A percentile compares a stretch with the other conserved stretches of the same genome.
Conservation (phyloP, 2,113 vertebrate species). For the Poecile atricapillus region DNA sequence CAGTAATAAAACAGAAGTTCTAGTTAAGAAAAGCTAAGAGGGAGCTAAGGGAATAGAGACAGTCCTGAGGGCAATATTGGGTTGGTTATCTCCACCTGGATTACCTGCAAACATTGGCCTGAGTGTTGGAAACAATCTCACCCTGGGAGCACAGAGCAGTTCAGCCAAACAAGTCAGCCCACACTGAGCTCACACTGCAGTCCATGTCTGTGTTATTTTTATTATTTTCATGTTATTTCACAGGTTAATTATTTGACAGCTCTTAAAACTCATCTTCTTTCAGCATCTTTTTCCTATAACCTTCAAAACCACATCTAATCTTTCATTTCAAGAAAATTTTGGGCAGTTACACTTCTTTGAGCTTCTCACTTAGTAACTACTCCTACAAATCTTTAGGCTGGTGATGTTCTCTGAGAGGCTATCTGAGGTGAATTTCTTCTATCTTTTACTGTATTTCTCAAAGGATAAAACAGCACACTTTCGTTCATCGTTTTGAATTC, state of each 20-base stretch:
- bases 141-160: not conserved
- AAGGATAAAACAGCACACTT: constrained; percentile 15
- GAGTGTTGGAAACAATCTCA: not conserved
- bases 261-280: not conserved
- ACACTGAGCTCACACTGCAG: not conserved
- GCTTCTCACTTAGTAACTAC: not conserved
- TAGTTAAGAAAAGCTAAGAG: not conserved
- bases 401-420: not conserved
- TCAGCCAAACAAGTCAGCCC: not conserved
- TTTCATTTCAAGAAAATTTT: constrained; percentile 2
- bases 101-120: not conserved
- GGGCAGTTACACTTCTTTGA: not conserved
- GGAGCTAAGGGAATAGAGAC: not conserved
- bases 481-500: constrained; percentile 1
- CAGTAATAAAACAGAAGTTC: not conserved
- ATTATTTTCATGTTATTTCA: not conserved
- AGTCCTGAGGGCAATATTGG: not conserved
- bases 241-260: not conserved
- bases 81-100: not conserved
- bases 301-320: not conserved
- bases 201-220: not conserved
- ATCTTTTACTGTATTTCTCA: constrained; percentile 52
- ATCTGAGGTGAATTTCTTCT: constrained; percentile 18
- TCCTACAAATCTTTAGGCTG: constrained; percentile 31
- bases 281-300: not conserved